phyloP scores from a whole-genome alignment of 2,888 invertebrate species.

The Ennomos erosarius region DNA sequence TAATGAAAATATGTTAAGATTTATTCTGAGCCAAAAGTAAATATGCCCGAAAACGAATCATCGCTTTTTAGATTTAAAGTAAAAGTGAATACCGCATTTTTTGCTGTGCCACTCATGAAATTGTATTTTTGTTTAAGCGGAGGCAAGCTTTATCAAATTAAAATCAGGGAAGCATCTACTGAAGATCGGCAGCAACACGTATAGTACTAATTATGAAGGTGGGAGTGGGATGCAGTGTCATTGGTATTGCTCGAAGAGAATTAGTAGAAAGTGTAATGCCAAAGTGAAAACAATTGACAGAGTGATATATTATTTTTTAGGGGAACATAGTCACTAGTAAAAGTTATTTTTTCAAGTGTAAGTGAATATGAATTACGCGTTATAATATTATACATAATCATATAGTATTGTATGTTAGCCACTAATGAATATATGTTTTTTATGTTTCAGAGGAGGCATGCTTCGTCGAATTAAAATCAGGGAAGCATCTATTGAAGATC shows the following conservation, averaged over 20 bases:
- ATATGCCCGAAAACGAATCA: too few relatives aligned
- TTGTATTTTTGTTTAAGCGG: conserved; percentile 5
- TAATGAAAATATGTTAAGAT: too few relatives aligned
- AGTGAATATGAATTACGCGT: neutral
- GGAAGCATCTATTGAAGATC: conserved; percentile 49
- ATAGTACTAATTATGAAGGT: conserved; percentile 44
- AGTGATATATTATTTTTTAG: conserved; percentile 36
- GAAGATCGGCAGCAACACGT: conserved; percentile 51
- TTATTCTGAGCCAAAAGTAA: too few relatives aligned
- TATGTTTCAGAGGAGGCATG: conserved; percentile 8
- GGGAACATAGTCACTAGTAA: conserved; percentile 47
- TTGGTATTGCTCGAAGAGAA: conserved; percentile 68
- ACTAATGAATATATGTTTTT: neutral
- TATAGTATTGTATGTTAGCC: too few relatives aligned
- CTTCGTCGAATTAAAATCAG: conserved; percentile 33
- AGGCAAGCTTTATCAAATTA: conserved; percentile 5
- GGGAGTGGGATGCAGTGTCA: conserved; percentile 4
- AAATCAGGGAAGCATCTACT: conserved; percentile 51
- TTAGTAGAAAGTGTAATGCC: conserved; percentile 58
- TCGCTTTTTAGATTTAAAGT: too few relatives aligned
- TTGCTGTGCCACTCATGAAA: too few relatives aligned
- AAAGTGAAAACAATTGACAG: conserved; percentile 54
- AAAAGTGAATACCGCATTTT: too few relatives aligned
- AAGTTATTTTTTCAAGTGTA: neutral
- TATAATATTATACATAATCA: too few relatives aligned